Evolutionary conservation across 2,797 vertebrate species (phyloP), one percentile per base, ranked within the genome.

Genomic region (Chelidonichthys spinosus): DNA sequence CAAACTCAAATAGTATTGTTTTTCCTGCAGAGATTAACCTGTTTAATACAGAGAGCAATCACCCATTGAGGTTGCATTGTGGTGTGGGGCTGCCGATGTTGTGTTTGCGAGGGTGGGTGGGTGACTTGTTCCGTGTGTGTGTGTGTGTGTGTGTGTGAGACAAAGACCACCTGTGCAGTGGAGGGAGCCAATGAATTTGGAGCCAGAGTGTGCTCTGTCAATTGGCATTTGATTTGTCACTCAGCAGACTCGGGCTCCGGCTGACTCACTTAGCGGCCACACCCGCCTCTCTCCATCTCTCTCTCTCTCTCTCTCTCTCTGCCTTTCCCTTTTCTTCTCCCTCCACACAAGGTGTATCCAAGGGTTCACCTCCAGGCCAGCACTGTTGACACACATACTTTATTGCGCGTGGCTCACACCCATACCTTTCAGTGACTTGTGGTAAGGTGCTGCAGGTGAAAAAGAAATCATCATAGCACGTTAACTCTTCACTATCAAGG

Each of bases 111-210:
- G 72, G 42, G 44, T 62, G 55, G 2, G 67, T 53, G 36, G 3
- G 58, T 56, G 59, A n/a, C 53, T 62, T 52, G 42, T 50, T 25
- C 61, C 32, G 53, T 15, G 66, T 25, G 64, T 35, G 53, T 15
- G 66, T 4, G 62, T 53, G 59, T 58, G 63, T 56, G 74, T 74
- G 71, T 73, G 79, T 72, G 72, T 69, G 72, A 85, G 87, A 91
- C 83, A 85, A 84, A 88, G 92, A 94, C 93, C 94, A 94, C 93
- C 93, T 93, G 93, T 91, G 88, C 85, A 72, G 91, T 78, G 79
- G 71, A 89, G 79, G 81, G 83, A 90, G 85, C 84, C 81, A 87
- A 87, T 81, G 83, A 81, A 85, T 89, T 74, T 58, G 82, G 87
- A 89, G 90, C 80, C 87, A 89, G 79, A 88, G 87, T 73, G 82